Base-by-base conservation (phyloP, 2,113 vertebrate genomes). In the Desmodus rotundus region DNA sequence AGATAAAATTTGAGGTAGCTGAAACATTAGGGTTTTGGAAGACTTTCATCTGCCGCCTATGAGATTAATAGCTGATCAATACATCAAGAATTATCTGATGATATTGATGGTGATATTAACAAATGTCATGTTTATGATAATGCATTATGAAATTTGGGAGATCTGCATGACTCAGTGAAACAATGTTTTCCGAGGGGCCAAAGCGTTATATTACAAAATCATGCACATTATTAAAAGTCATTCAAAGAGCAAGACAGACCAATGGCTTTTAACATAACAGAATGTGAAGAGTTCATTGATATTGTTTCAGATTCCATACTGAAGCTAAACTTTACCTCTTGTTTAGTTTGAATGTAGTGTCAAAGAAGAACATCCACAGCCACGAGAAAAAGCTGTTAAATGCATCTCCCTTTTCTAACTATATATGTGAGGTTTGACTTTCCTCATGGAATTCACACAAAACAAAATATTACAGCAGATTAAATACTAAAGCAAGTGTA, bases 1-100 rank as follows among this genome's bases (percentile, higher is more conserved):
- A 87, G 89, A 83, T 43, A 84, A 89, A 95, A 63, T 73, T 76
- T n/a, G 47, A 89, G 41, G 43, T 72, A 92, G 86, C 36, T 72
- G 68, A 83, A 78, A 94, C 89, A 84, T 54, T 63, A 83, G 11
- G 84, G 65, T 52, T 94, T 73, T 50, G 26, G n/a, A 80, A 90
- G 87, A 68, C 41, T 67, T 91, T 91, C 41, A 78, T 70, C 67
- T 82, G 47, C 28, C 17, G 65, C 24, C 11, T 22, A 43, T 50
- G 72, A 87, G 28, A 96, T 47, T 56, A 89, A 73, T 7, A 73
- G 22, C 22, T 91, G 92, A 47, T 16, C 10, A 72, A 9, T 76
- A 17, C 33, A 70, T 89, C 36, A 80, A 22, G 11, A 77, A 2
- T 58, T 88, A 38, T 41, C 41, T 95, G 61, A 90, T 80, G 20